Evolutionary conservation across 2,888 invertebrate species (phyloP).

Genomic region (Clostera curtula): DNA sequence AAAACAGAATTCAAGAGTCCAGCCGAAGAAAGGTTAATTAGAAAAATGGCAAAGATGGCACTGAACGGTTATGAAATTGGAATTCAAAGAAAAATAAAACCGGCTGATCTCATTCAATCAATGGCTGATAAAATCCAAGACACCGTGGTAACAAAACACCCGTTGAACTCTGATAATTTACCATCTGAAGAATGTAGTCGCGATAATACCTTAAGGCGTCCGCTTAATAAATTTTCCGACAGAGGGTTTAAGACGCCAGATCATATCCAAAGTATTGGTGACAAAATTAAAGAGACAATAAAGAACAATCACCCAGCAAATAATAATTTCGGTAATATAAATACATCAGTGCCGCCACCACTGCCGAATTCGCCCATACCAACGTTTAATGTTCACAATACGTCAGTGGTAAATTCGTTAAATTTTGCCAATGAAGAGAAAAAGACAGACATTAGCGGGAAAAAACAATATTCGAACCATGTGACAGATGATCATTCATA

Average conservation of each 20-base stretch:
- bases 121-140: conserved; percentile 72
- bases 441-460: conserved; percentile 33
- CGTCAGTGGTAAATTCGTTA: conserved; percentile 30
- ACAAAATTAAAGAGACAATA: conserved; percentile 53
- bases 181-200: conserved; percentile 48
- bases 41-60: conserved; percentile 72
- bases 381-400: conserved; percentile 42
- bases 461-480: conserved; percentile 29
- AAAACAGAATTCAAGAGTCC: conserved; percentile 65
- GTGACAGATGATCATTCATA: conserved; percentile 20
- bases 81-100: conserved; percentile 69
- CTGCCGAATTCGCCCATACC: conserved; percentile 59
- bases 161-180: conserved; percentile 52
- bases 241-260: conserved; percentile 46
- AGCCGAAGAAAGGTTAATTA: conserved; percentile 65
- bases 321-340: conserved; percentile 27
- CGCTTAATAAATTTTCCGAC: conserved; percentile 45
- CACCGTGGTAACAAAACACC: conserved; percentile 70
- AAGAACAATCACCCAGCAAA: conserved; percentile 42
- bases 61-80: conserved; percentile 71
- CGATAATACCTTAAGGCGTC: conserved; percentile 41
- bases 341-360: conserved; percentile 50
- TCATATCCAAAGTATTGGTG: conserved; percentile 41
- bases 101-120: conserved; percentile 66
- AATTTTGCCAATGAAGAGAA: conserved; percentile 28